Evolutionary conservation across 2,888 invertebrate species (phyloP), one percentile per base, ranked within the genome.

Genomic region (Silvanus unidentatus): DNA sequence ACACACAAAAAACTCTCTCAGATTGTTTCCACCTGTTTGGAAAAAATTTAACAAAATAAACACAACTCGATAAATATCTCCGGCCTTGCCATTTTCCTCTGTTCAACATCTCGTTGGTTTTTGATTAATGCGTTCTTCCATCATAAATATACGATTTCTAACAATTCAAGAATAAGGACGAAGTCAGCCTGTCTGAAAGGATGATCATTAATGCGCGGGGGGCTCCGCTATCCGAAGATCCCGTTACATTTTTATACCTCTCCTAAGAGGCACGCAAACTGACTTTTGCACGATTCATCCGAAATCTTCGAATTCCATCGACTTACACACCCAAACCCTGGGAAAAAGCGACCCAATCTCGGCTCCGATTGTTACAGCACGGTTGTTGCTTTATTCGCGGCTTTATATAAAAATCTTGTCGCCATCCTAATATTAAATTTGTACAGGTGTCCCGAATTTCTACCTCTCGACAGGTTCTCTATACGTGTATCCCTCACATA

Each of bases 371-470:
- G 54, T 52, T 51, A 27, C 35, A 39, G 47, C 52, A 52, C 54
- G 52, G 49, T 51, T 52, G 50, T 45, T 44, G 50, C 54, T 54
- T 55, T 56, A 58, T 58, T 56, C 56, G 58, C 58, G 58, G 49
- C 58, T 58, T 55, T 55, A 56, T 56, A 56, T 56, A 55, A 58
- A 58, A 54, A 49, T 51, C 3, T 22, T 22, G 22, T 22, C 22
- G 22, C 22, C 22, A 22, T 22, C 22, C 3, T 50, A n/a, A 22
- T 22, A 22, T 22, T 22, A 22, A 22, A 22, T 22, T 22, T 22
- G 22, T 32, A 32, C 32, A 32, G 32, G 32, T 32, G 32, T 32
- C 8, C 22, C 8, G 22, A 22, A 22, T 22, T 22, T 22, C 8
- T 22, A 22, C 4, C 22, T 22, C 22, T 8, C 3, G 8, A 22